Evolutionary conservation across 2,888 invertebrate genomes (phyloP).

Genomic region (Tenthredo scrophulariae): DNA sequence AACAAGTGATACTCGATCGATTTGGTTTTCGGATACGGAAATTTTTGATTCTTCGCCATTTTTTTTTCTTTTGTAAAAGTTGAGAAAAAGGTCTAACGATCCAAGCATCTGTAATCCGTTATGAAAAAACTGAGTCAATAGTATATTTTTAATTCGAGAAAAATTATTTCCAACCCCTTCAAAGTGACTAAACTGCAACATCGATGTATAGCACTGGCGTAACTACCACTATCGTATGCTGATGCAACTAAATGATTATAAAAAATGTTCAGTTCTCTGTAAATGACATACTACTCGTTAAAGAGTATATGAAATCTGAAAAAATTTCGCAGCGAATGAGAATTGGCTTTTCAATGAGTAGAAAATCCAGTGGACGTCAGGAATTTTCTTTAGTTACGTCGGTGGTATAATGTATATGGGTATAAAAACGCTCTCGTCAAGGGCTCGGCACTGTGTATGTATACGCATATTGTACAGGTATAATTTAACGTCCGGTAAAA

Average conservation of each 20-base stretch:
- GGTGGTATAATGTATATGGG: background rate
- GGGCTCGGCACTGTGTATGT: background rate
- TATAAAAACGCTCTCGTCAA: constrained; percentile 4
- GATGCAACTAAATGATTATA: background rate
- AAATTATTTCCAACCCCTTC: background rate
- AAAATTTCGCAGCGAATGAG: background rate
- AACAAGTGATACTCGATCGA: too few species aligned
- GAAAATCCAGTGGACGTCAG: background rate
- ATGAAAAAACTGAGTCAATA: too few species aligned
- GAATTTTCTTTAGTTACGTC: background rate
- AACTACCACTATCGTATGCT: background rate
- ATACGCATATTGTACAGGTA: background rate
- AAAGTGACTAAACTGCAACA: background rate
- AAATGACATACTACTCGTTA: background rate
- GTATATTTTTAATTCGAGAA: too few species aligned
- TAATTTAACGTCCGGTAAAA: constrained; percentile 9
- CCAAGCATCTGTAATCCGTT: too few species aligned
- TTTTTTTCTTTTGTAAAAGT: too few species aligned
- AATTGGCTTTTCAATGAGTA: background rate
- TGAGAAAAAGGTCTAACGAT: too few species aligned
- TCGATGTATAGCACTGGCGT: background rate
- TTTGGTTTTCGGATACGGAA: too few species aligned
- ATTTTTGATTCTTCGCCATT: too few species aligned
- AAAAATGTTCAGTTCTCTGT: background rate
- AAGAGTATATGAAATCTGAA: background rate